Conservation (phyloP, 1,140 invertebrate species). For the Manduca sexta region DNA sequence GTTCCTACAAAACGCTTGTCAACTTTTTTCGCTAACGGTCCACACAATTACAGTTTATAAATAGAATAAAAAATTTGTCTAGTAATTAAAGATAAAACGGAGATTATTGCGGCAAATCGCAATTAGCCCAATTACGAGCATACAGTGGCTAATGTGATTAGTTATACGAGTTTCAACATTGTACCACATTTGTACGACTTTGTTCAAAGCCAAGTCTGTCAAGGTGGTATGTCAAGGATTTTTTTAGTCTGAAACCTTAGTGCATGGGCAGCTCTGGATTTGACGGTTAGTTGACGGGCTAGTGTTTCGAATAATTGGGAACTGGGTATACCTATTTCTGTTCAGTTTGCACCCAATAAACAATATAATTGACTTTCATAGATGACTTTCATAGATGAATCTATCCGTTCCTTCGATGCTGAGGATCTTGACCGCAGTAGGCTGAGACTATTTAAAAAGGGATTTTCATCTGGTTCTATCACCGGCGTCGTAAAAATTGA, state of each 20-base stretch:
- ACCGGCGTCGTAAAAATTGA: too few relatives aligned
- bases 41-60: constrained; percentile 10
- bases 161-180: constrained; percentile 12
- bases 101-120: constrained; percentile 9
- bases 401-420: too few relatives aligned
- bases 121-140: constrained; percentile 15
- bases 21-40: constrained; percentile 13
- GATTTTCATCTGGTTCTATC: too few relatives aligned
- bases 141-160: constrained; percentile 11
- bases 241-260: background rate
- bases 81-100: constrained; percentile 8
- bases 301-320: too few relatives aligned
- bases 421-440: too few relatives aligned
- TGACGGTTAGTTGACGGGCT: too few relatives aligned
- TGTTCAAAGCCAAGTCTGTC: constrained; percentile 2
- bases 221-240: constrained; percentile 1
- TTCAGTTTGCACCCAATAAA: too few relatives aligned
- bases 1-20: constrained; percentile 14
- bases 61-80: constrained; percentile 4
- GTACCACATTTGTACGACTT: constrained; percentile 6
- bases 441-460: too few relatives aligned
- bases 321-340: too few relatives aligned
- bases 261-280: too few relatives aligned
- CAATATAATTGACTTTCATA: too few relatives aligned
- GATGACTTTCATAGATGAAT: too few relatives aligned